These are phyloP conservation scores for Cyphomyrus discorhynchus DNA, from an alignment of 2,113 vertebrate species.

Conservation along the genomic window DNA sequence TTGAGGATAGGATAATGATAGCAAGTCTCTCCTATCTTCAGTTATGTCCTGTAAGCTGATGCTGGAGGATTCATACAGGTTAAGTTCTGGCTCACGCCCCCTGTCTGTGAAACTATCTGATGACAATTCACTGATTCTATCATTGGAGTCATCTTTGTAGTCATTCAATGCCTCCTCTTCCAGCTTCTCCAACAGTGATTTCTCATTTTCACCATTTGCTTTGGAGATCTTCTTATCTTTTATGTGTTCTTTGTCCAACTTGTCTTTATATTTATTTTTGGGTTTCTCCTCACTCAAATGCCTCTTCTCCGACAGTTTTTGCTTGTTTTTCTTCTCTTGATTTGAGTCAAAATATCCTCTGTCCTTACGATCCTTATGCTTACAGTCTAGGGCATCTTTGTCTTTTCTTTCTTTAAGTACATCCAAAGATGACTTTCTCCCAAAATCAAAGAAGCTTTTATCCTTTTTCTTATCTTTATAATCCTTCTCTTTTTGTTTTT, in stretches of 20 bases:
- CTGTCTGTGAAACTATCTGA: slow-evolving; percentile 88
- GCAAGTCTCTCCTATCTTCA: slow-evolving; percentile 80
- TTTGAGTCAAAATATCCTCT: slow-evolving; percentile 69
- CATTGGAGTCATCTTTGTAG: slow-evolving; percentile 86
- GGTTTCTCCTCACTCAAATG: slow-evolving; percentile 75
- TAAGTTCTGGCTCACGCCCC: slow-evolving; percentile 72
- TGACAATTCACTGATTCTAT: slow-evolving; percentile 89
- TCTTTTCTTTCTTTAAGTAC: slow-evolving; percentile 92
- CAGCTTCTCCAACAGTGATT: slow-evolving; percentile 82
- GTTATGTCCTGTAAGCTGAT: slow-evolving; percentile 66
- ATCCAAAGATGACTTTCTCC: slow-evolving; percentile 76
- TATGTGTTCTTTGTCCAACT: slow-evolving; percentile 67
- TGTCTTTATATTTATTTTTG: slow-evolving; percentile 85
- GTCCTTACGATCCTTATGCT: slow-evolving; percentile 86
- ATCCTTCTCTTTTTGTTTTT: slow-evolving; percentile 83
- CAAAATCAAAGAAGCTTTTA: slow-evolving; percentile 65
- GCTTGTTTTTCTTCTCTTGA: slow-evolving; percentile 83
- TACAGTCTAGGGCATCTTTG: slow-evolving; percentile 67
- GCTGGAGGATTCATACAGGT: slow-evolving; percentile 71
- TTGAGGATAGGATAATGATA: slow-evolving; percentile 72
- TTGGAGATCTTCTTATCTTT: slow-evolving; percentile 78
- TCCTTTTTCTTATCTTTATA: slow-evolving; percentile 87
- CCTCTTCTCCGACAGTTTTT: slow-evolving; percentile 77
- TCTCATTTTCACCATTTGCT: slow-evolving; percentile 72
- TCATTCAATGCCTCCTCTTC: slow-evolving; percentile 90